Evolutionary conservation across 2,888 invertebrate species (phyloP).

Genomic region (Pandemis corylana): DNA sequence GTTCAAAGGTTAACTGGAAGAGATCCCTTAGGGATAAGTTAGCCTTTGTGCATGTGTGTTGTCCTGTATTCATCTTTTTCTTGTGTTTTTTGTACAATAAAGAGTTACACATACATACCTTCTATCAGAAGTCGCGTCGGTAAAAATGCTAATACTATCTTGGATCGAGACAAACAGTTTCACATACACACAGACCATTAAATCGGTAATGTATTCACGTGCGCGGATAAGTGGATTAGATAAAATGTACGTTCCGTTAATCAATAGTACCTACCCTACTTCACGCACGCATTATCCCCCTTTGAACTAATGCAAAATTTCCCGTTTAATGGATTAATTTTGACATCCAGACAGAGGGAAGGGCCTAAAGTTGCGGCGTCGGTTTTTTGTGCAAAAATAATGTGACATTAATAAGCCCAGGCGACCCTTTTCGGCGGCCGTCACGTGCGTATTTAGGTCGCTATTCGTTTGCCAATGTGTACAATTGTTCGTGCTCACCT

Average conservation of each 20-base stretch:
- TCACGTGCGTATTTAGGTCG: constrained; percentile 62
- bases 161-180: background rate
- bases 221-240: constrained; percentile 14
- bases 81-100: too few species aligned
- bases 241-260: constrained; percentile 24
- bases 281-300: constrained; percentile 43
- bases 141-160: too few species aligned
- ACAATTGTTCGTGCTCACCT: constrained; percentile 34
- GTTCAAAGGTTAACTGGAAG: too few species aligned
- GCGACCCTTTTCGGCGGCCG: constrained; percentile 64
- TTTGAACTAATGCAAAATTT: constrained; percentile 54
- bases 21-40: too few species aligned
- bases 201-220: constrained; percentile 4
- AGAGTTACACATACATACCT: background rate
- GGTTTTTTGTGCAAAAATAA: constrained; percentile 68
- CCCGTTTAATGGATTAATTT: constrained; percentile 65
- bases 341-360: constrained; percentile 69
- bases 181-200: background rate
- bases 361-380: constrained; percentile 59
- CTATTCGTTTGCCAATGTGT: constrained; percentile 50
- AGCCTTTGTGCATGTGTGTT: too few species aligned
- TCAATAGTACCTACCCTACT: constrained; percentile 33
- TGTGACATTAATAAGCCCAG: constrained; percentile 75
- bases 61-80: too few species aligned
- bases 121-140: background rate